These are phyloP conservation scores for Sylvilagus floridanus DNA, from an alignment of 2,797 vertebrate species.

Conservation along the genomic window DNA sequence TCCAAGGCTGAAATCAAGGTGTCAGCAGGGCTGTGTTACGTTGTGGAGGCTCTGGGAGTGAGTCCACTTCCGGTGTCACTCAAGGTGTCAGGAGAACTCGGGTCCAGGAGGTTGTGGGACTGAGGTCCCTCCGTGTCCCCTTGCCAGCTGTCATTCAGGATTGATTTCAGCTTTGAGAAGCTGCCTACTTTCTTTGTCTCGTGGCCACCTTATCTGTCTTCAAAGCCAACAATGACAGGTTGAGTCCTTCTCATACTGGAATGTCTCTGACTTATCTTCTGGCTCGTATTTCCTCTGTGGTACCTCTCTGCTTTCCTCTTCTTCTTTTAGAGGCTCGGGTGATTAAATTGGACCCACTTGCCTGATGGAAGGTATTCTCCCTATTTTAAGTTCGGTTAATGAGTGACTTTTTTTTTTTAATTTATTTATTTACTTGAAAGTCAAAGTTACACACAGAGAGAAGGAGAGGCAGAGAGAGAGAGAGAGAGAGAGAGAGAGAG, in stretches of 20 bases:
- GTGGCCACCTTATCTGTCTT: not conserved
- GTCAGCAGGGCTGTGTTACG: not conserved
- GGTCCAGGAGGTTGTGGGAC: not conserved
- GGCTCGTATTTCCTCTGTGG: not conserved
- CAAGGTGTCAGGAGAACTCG: not conserved
- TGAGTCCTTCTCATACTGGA: not conserved
- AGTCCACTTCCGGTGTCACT: not conserved
- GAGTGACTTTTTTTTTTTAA: too few species aligned
- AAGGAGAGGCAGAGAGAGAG: too few species aligned
- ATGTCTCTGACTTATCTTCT: not conserved
- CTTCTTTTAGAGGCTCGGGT: not conserved
- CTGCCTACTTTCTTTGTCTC: not conserved
- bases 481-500: too few species aligned
- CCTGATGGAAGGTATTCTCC: not conserved
- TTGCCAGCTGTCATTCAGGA: not conserved
- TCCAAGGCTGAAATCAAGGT: not conserved
- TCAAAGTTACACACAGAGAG: too few species aligned
- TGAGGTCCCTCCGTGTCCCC: not conserved
- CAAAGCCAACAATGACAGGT: not conserved
- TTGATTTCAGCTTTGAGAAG: not conserved
- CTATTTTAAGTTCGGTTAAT: not conserved
- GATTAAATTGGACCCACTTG: not conserved
- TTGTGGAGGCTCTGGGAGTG: not conserved
- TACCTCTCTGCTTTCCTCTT: not conserved
- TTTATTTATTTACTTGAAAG: too few species aligned